Evolutionary conservation across 2,888 invertebrate genomes (phyloP).

Genomic region (Eremobia ochroleuca): DNA sequence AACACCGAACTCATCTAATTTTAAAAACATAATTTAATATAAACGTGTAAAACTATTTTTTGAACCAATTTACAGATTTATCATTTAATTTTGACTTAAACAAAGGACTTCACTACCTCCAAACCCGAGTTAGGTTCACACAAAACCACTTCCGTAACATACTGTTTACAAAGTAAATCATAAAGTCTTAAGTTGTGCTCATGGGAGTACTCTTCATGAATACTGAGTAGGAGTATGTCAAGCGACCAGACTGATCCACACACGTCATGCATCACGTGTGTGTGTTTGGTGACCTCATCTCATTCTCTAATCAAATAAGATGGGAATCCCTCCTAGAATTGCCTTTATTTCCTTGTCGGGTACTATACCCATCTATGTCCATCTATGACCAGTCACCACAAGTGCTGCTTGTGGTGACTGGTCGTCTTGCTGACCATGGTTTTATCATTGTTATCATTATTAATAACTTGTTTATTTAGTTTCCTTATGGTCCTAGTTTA

Average conservation of each 20-base stretch:
- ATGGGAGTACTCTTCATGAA: constrained; percentile 35
- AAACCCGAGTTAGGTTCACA: not conserved
- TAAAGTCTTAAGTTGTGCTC: constrained; percentile 41
- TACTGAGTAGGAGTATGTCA: constrained; percentile 24
- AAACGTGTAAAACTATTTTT: not conserved
- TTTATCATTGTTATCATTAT: too few relatives aligned
- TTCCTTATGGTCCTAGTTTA: too few relatives aligned
- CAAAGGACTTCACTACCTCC: not conserved
- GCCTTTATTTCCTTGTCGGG: constrained; percentile 34
- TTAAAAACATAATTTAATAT: not conserved
- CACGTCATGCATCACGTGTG: constrained; percentile 15
- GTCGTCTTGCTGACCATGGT: too few relatives aligned
- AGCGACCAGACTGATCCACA: constrained; percentile 21
- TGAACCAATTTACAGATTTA: not conserved
- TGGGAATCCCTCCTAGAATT: constrained; percentile 25
- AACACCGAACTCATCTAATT: not conserved
- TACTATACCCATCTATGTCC: too few relatives aligned
- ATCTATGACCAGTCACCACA: too few relatives aligned
- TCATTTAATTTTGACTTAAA: not conserved
- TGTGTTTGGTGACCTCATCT: constrained; percentile 44
- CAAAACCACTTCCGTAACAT: constrained; percentile 29
- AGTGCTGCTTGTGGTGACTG: too few relatives aligned
- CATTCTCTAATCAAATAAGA: constrained; percentile 4
- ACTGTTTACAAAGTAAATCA: constrained; percentile 10
- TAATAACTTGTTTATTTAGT: too few relatives aligned